Evolutionary conservation across 2,797 vertebrate species (phyloP).

Genomic region (Orestias chungarensis): DNA sequence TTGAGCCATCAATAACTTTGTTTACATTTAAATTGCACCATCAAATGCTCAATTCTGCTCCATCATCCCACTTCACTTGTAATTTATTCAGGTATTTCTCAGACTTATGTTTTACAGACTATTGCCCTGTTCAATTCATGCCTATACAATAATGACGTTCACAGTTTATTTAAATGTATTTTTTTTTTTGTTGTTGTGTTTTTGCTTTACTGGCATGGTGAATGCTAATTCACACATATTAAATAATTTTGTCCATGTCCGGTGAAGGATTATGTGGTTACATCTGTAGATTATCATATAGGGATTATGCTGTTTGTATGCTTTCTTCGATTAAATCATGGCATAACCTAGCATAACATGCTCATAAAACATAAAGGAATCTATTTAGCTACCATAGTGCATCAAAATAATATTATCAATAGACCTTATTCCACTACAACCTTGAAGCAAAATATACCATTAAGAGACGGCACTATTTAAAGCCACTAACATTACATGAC

Average conservation of each 20-base stretch:
- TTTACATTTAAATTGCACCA: slow-evolving; percentile 22
- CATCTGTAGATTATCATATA: slow-evolving; percentile 1
- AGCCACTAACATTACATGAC: neutral
- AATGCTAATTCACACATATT: slow-evolving; percentile 9
- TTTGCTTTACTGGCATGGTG: neutral
- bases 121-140: neutral
- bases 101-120: neutral
- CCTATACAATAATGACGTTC: neutral
- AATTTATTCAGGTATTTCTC: slow-evolving; percentile 6
- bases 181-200: no score
- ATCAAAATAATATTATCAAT: neutral
- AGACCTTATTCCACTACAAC: neutral
- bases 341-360: neutral
- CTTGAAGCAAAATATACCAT: neutral
- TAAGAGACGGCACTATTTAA: neutral
- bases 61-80: slow-evolving; percentile 22
- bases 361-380: neutral
- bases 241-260: neutral
- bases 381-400: neutral
- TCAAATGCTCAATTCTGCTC: slow-evolving; percentile 8
- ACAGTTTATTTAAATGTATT: neutral
- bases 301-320: neutral
- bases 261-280: neutral
- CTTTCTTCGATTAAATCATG: neutral
- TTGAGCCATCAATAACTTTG: slow-evolving; percentile 25